These are phyloP conservation scores for Petrocephalus zakoni DNA, from an alignment of 2,113 vertebrate genomes.

Conservation along the genomic window DNA sequence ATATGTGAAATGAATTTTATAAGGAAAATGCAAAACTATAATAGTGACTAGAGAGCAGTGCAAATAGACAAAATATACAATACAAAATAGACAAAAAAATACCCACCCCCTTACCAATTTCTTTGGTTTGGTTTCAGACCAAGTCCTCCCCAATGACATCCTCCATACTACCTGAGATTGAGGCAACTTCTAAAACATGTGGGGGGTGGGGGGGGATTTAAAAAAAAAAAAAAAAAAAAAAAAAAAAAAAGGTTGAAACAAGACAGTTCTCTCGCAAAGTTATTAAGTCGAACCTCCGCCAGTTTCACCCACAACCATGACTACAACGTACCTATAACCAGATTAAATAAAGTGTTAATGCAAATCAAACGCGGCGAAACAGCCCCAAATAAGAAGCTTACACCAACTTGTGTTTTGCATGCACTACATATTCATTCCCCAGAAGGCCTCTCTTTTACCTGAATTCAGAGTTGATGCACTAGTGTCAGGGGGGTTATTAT, in stretches of 20 bases:
- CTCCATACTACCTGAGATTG: conserved; percentile 66
- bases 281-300: background rate
- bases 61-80: background rate
- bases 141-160: conserved; percentile 57
- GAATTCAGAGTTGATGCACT: background rate
- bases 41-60: background rate
- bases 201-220: background rate
- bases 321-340: background rate
- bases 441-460: conserved; percentile 1
- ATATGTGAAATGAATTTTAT: background rate
- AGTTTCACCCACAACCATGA: background rate
- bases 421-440: background rate
- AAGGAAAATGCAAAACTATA: background rate
- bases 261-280: background rate
- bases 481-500: background rate
- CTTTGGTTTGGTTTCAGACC: conserved; percentile 41
- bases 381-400: background rate
- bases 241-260: background rate
- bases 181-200: conserved; percentile 55
- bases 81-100: background rate
- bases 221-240: background rate
- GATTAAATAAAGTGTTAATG: background rate
- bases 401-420: background rate
- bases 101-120: background rate
- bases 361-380: background rate